Base-by-base conservation (phyloP, 2,888 invertebrate genomes). In the Pammene fasciana region DNA sequence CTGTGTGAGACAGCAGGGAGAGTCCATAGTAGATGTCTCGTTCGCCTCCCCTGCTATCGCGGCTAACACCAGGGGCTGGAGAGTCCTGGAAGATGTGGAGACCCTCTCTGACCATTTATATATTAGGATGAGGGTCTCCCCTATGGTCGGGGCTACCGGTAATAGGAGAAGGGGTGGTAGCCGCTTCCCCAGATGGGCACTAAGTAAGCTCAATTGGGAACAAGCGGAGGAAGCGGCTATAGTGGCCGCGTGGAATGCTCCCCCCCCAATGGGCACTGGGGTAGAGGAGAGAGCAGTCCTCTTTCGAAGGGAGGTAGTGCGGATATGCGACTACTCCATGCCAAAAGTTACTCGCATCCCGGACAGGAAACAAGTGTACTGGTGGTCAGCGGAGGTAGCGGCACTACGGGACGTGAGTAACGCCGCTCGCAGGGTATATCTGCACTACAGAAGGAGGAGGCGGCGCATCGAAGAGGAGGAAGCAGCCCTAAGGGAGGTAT, bases 211-310 rank as follows among this genome's bases (percentile, higher is more conserved):
- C 1, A 26, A 52, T 18, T 5, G 52, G 26, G 18, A 18, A 3
- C 10, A 18, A 26, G 52, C 26, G 18, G 52, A 52, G 11, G 52
- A 52, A 26, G 52, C 52, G 0, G 52, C 52, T 10, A 52, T 52
- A 9, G 52, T 74, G 70, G 74, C 67, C 56, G 74, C 72, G 72
- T 74, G 71, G 75, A 71, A 73, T 70, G 70, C 74, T 72, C 73
- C 73, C 72, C 70, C 73, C 67, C 70, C 68, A 72, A 70, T 70
- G 64, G 68, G 59, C 66, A 62, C 71, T 62, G 71, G 71, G 65
- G 70, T 67, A 65, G 68, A 68, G 68, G 71, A 68, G 64, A 66
- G 68, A 4, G 36, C 36, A 6, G 5, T 36, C 36, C 36, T 6
- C 4, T 36, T 36, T 7, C 36, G 36, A 7, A 4, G 7, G 36